These are phyloP conservation scores for Caenorhabditis sp. DNA, from an alignment of 2,888 invertebrate genomes.

Conservation along the genomic window DNA sequence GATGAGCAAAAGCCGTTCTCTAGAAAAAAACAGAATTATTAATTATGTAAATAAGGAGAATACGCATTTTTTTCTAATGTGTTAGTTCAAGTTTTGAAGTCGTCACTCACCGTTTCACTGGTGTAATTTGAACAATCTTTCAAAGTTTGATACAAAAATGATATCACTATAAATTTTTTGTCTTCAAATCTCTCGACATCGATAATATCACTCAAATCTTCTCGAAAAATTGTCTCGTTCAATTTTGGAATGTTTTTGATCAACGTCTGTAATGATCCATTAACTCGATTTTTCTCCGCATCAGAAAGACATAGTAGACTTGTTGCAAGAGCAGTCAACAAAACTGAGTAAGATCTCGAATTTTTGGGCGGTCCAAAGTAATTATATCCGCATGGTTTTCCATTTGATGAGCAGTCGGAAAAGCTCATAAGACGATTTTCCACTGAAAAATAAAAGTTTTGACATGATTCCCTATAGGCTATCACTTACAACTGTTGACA, in stretches of 20 bases:
- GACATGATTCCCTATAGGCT: not conserved
- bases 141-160: constrained; percentile 53
- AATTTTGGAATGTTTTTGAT: constrained; percentile 26
- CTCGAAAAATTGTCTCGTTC: constrained; percentile 18
- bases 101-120: constrained; percentile 20
- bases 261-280: constrained; percentile 52
- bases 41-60: not conserved
- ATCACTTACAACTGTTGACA: constrained; percentile 4
- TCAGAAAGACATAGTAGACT: constrained; percentile 63
- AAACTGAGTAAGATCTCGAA: constrained; percentile 19
- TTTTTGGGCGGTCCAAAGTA: constrained; percentile 55
- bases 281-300: constrained; percentile 56
- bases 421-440: constrained; percentile 53
- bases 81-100: not conserved
- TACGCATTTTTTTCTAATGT: too few species aligned
- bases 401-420: constrained; percentile 56
- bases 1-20: constrained; percentile 37
- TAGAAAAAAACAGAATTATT: constrained; percentile 10
- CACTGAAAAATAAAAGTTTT: constrained; percentile 34
- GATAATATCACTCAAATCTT: constrained; percentile 46
- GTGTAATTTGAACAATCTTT: constrained; percentile 57
- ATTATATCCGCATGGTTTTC: constrained; percentile 57
- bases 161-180: constrained; percentile 41
- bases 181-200: constrained; percentile 45
- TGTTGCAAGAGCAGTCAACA: constrained; percentile 61